Evolutionary conservation across 2,113 vertebrate genomes (phyloP), one percentile per base, ranked within the genome.

Genomic region (Paralichthys olivaceus): DNA sequence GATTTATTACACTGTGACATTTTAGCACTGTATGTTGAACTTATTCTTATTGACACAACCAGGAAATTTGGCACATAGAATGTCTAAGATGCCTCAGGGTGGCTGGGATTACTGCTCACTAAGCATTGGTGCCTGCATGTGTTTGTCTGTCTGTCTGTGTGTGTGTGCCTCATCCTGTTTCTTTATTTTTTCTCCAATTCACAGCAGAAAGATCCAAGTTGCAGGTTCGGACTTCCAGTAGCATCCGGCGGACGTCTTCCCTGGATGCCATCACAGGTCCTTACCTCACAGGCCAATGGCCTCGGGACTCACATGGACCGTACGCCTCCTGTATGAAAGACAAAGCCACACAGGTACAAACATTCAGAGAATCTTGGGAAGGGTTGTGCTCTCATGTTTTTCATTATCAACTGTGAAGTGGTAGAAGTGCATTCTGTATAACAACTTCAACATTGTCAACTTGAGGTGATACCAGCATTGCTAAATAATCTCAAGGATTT

Each of bases 281-380:
- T 62, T 99, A 99, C 94, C 97, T 99, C 91, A 98, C 96, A 1
- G 98, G 98, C 87, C 98, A 99, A 93, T 99, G 98, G 98, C 98
- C 98, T 25, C 96, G 97, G 73, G 98, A 99, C 90, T 94, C 94
- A 45, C 96, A 97, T 58, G 94, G 94, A 87, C 95, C 96, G 77
- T 96, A 97, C 91, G 95, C 96, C 72, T 97, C 96, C 84, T 98
- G 96, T 83, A 99, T 98, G 97, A 98, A 96, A 93, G 98, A 99
- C 93, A 98, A 99, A 95, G 94, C 97, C 84, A 99, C 98, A 70
- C 98, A 99, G 96, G 97, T 98, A 96, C 90, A 79, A 65, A 1
- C 20, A 14, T 47, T 66, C 56, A 56, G 20, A 25, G 22, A 17
- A 63, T 58, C 37, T 12, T 45, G 23, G 51, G 25, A 0, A 22